Evolutionary conservation across 2,113 vertebrate genomes (phyloP).

Genomic region (Mormyrus lacerda): DNA sequence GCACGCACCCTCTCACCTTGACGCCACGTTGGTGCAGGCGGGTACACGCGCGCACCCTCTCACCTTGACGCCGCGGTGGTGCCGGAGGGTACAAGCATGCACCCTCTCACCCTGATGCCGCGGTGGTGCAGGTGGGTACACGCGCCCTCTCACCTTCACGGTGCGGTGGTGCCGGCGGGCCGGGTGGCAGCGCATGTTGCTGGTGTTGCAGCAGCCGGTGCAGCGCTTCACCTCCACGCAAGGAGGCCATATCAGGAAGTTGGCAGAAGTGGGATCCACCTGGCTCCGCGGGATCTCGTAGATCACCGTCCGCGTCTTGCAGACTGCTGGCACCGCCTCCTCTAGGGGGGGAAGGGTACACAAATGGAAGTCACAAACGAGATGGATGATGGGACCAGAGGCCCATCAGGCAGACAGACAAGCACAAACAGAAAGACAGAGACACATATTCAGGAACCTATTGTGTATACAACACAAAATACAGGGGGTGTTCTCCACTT

Average conservation of each 20-base stretch:
- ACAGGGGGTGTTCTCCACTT: background rate
- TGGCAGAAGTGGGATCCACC: constrained; percentile 94
- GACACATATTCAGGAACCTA: background rate
- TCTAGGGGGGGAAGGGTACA: constrained; percentile 9
- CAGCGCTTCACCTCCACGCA: constrained; percentile 97
- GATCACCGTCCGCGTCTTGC: constrained; percentile 94
- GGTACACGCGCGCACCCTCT: too few species aligned
- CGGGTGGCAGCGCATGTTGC: constrained; percentile 57
- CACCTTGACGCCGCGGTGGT: constrained; percentile 60
- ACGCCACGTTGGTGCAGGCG: constrained; percentile 51
- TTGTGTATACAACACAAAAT: background rate
- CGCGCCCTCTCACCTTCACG: constrained; percentile 50
- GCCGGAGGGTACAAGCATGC: constrained; percentile 28
- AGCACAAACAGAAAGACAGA: background rate
- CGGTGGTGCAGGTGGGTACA: constrained; percentile 43
- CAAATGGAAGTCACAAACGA: background rate
- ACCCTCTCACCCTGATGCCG: constrained; percentile 52
- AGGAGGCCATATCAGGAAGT: constrained; percentile 97
- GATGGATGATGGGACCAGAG: background rate
- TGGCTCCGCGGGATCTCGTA: constrained; percentile 98
- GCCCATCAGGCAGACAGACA: background rate
- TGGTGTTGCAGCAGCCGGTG: constrained; percentile 78
- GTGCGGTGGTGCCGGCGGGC: constrained; percentile 49
- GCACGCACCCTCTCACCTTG: constrained; percentile 44
- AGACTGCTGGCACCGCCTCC: constrained; percentile 15